These are phyloP conservation scores for Cremastinae sp. DNA, from an alignment of 2,888 invertebrate genomes.

Conservation along the genomic window DNA sequence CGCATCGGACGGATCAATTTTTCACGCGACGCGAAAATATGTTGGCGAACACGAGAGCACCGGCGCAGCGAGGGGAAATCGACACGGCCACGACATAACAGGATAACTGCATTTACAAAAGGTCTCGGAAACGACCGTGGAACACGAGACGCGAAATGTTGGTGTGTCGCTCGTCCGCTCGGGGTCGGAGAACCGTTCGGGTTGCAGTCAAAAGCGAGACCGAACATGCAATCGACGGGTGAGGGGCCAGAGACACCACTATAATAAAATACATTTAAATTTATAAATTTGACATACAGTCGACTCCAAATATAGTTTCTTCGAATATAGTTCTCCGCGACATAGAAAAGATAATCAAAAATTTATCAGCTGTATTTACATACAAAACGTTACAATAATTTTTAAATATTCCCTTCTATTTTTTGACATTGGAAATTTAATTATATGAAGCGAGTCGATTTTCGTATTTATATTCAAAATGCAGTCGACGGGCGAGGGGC, in stretches of 20 bases:
- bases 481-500: slow-evolving; percentile 16
- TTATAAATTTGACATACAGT: slow-evolving; percentile 4
- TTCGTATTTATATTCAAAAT: too few species aligned
- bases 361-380: too few species aligned
- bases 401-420: too few species aligned
- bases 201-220: slow-evolving; percentile 27
- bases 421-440: too few species aligned
- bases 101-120: slow-evolving; percentile 48
- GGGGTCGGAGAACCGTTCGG: slow-evolving; percentile 49
- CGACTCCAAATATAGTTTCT: slow-evolving; percentile 1
- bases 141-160: slow-evolving; percentile 41
- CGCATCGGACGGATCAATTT: neutral
- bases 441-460: too few species aligned
- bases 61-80: neutral
- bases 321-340: too few species aligned
- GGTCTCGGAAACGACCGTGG: slow-evolving; percentile 36
- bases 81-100: slow-evolving; percentile 8
- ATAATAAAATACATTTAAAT: slow-evolving; percentile 7
- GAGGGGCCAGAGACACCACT: slow-evolving; percentile 5
- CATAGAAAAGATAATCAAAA: too few species aligned
- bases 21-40: neutral
- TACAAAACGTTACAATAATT: too few species aligned
- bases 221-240: slow-evolving; percentile 23
- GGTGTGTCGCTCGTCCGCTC: neutral
- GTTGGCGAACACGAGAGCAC: slow-evolving; percentile 2